Evolutionary conservation across 2,888 invertebrate genomes (phyloP), one percentile per base, ranked within the genome.

Genomic region (Xestoiulus laeticollis): DNA sequence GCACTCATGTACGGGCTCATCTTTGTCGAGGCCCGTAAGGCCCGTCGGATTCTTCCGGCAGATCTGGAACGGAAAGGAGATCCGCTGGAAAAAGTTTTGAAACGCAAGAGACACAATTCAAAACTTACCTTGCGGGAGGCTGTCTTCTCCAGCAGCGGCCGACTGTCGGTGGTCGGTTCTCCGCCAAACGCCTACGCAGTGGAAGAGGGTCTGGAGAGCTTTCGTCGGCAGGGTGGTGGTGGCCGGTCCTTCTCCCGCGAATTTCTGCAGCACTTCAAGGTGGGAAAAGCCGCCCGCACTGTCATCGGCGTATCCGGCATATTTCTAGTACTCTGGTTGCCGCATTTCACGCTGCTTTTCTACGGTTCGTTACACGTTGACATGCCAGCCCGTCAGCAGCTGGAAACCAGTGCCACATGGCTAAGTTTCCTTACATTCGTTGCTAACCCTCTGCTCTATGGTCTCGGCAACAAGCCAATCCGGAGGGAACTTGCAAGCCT

Each of bases 341-440:
- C 84, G 14, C 84, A 84, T 6, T 84, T 84, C 32, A 19, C n/a
- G 19, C 19, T 84, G 38, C 84, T 84, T 32, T 84, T 84, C n/a
- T 84, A 84, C 32, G 84, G 84, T 8, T 84, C 84, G 4, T 0
- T 84, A 12, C 22, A 84, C 32, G 0, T 6, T 32, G 22, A 59
- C 59, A 30, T 84, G 16, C 16, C 84, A 3, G n/a, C 32, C 19
- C 84, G 84, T 38, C 19, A 84, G n/a, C 38, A 16, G 32, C 1
- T 84, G 19, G 84, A 84, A 0, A 19, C 14, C 0, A 5, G 16
- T 10, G 84, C 38, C 84, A 84, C 84, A 14, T 84, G 84, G 84
- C n/a, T 84, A 12, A 84, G 33, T 16, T 84, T 84, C 84, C 38
- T 84, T 19, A 84, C 84, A 16, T 38, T 84, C 19, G n/a, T 84